phyloP scores from a whole-genome alignment of 2,113 vertebrate species.

The Tympanuchus pallidicinctus region DNA sequence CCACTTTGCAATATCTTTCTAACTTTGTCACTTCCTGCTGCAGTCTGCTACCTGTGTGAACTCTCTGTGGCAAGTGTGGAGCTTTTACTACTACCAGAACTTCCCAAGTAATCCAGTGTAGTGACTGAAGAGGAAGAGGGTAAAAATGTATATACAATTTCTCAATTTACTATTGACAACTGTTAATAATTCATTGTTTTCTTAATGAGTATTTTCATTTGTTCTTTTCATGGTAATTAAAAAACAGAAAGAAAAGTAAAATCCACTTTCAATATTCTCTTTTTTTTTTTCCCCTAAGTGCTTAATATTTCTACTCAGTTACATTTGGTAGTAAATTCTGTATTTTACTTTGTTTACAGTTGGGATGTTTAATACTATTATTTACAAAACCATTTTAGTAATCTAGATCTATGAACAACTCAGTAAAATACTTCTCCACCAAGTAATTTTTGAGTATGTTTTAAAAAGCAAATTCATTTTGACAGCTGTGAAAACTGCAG shows the following conservation, averaged over 20 bases:
- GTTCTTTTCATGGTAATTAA: neutral
- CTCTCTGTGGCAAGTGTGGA: rapidly evolving
- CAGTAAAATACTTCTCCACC: neutral
- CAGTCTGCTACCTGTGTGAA: neutral
- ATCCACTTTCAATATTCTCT: neutral
- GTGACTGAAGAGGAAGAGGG: neutral
- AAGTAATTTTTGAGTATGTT: neutral
- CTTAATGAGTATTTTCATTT: neutral
- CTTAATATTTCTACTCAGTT: neutral
- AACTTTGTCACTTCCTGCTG: neutral
- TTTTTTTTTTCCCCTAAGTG: rapidly evolving
- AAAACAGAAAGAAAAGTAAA: neutral
- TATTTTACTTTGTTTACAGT: neutral
- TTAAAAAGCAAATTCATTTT: neutral
- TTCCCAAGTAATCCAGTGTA: neutral
- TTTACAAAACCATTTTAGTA: neutral
- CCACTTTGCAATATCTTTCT: neutral
- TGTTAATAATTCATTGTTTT: neutral
- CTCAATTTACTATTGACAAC: neutral
- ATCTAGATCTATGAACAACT: neutral
- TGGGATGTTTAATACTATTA: neutral
- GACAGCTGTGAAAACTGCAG: conserved; percentile 4
- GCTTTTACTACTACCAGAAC: neutral
- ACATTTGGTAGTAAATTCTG: neutral
- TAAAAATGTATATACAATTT: neutral